These are phyloP conservation scores for Gobius niger DNA, from an alignment of 2,113 vertebrate genomes.

Conservation along the genomic window DNA sequence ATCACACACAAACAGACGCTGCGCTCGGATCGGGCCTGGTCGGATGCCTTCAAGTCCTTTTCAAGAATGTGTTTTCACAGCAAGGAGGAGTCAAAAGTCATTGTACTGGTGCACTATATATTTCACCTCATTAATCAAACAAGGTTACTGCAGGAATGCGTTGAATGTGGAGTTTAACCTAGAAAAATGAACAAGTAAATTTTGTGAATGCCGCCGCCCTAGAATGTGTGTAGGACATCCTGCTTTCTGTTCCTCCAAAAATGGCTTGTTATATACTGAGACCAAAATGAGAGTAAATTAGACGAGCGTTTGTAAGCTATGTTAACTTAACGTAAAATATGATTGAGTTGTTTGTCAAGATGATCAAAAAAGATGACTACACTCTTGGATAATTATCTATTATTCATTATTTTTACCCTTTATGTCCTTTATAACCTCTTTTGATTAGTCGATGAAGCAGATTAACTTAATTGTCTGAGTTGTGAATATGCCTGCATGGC, in stretches of 20 bases:
- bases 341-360: too few species aligned
- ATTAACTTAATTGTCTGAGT: too few species aligned
- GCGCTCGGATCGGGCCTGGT: conserved; percentile 40
- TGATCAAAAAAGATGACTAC: too few species aligned
- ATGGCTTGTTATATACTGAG: background rate
- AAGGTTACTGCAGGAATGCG: conserved; percentile 47
- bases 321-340: too few species aligned
- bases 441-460: too few species aligned
- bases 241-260: background rate
- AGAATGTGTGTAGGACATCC: background rate
- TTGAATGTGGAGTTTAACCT: conserved; percentile 23
- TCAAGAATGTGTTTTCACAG: conserved; percentile 29
- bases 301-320: too few species aligned
- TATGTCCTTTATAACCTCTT: too few species aligned
- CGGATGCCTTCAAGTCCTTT: conserved; percentile 37
- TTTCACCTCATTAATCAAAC: conserved; percentile 63
- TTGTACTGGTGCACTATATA: conserved; percentile 31
- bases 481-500: too few species aligned
- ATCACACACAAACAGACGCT: conserved; percentile 15
- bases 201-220: background rate
- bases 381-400: background rate
- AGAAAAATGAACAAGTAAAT: conserved; percentile 29
- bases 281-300: too few species aligned
- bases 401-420: too few species aligned
- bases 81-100: conserved; percentile 34